Evolutionary conservation across 2,888 invertebrate species (phyloP).

Genomic region (Chromoteleia sp.): DNA sequence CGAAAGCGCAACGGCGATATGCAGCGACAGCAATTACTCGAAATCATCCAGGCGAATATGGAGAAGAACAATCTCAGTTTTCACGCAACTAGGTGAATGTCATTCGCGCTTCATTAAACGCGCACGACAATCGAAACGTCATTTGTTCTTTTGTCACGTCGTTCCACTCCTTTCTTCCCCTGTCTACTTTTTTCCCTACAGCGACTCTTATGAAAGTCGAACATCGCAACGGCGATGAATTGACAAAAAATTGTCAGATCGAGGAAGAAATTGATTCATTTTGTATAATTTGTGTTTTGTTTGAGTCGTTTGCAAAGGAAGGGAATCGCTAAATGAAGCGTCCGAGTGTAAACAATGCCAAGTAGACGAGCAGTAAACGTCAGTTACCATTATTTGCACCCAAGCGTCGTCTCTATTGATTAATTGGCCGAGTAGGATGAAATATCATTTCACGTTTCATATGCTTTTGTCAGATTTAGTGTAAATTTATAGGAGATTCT

Average conservation of each 20-base stretch:
- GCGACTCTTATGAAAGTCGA: neutral
- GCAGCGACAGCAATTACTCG: conserved; percentile 92
- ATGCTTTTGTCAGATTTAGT: conserved; percentile 11
- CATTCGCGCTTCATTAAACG: conserved; percentile 63
- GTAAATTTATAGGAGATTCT: no score
- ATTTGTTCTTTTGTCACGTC: neutral
- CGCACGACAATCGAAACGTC: conserved; percentile 9
- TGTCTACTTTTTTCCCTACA: neutral
- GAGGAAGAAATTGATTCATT: no score
- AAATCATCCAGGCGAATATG: conserved; percentile 96
- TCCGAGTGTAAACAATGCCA: conserved; percentile 42
- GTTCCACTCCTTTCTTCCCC: neutral
- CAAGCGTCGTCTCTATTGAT: conserved; percentile 56
- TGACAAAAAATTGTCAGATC: no score
- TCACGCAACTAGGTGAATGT: conserved; percentile 90
- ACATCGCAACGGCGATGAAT: no score
- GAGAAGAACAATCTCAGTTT: conserved; percentile 95
- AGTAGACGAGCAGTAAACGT: conserved; percentile 24
- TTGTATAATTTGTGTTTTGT: no score
- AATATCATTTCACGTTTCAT: conserved; percentile 24
- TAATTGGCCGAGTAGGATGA: conserved; percentile 40
- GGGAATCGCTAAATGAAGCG: neutral
- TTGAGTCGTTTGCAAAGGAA: neutral
- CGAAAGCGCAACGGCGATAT: conserved; percentile 90
- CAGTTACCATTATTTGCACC: conserved; percentile 55